Base-by-base conservation (phyloP, 2,888 invertebrate genomes). In the Pseudoips prasinana region DNA sequence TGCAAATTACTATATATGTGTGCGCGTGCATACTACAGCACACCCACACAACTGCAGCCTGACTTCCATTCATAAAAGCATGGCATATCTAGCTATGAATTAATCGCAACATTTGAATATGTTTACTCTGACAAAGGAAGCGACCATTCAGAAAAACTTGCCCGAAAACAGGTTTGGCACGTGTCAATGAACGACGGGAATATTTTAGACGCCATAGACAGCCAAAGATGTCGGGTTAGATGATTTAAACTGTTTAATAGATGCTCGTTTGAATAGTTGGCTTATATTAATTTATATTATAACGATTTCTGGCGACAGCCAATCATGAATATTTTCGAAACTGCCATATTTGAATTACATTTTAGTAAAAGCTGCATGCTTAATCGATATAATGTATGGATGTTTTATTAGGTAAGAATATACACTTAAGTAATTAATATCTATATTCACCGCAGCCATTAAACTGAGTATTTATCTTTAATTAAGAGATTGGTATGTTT, bases 41-140 rank as follows among this genome's bases (percentile, higher is more conserved):
- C 47, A 53, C 68, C 77, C 83, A 41, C 81, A 84, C 83, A 42
- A 43, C 43, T 53, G 64, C 68, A 71, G 35, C 49, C 46, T 58
- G 52, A 48, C 67, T 72, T 82, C 85, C 87, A 88, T 88, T 88
- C 87, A 88, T 88, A 87, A 88, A 85, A 82, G 67, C 81, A 72
- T 75, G 74, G 74, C 71, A 83, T 82, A 86, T 80, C 82, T 74
- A 83, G 78, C 86, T 73, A 86, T 87, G 88, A 87, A 88, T 88
- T 88, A 87, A 88, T 88, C 85, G 88, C 88, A 85, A 87, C 86
- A 84, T 88, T 87, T 84, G 84, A 88, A 87, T 87, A 85, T 83
- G 84, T 86, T 85, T 83, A 85, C 83, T 76, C 83, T 81, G 59
- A 85, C 85, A 84, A 84, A 86, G 83, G 87, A 86, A 86, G 83